These are phyloP conservation scores for Solenopsis fugax DNA, from an alignment of 1,140 invertebrate species.

Conservation along the genomic window DNA sequence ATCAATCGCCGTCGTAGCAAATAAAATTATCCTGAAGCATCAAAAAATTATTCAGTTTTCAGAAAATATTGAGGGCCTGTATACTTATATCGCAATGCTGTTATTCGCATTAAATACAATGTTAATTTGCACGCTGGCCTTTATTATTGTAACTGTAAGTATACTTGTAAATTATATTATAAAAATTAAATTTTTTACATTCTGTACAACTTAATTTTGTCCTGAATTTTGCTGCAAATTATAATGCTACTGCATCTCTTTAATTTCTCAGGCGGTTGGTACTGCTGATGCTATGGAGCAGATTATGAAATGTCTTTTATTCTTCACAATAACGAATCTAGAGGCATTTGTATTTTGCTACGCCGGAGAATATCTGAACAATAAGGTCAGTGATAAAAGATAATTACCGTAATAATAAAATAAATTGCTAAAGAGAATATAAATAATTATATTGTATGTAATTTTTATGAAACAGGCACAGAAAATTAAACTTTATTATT, in stretches of 20 bases:
- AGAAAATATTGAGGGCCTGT: neutral
- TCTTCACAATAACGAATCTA: conserved; percentile 40
- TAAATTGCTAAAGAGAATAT: neutral
- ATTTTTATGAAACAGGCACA: neutral
- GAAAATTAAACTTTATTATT: neutral
- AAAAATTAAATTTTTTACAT: neutral
- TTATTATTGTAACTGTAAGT: conserved; percentile 40
- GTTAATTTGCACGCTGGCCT: conserved; percentile 20
- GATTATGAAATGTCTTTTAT: conserved; percentile 39
- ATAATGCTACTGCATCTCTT: neutral
- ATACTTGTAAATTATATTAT: neutral
- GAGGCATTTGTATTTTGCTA: conserved; percentile 56
- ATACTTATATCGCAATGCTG: neutral
- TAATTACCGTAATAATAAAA: neutral
- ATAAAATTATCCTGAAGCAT: conserved; percentile 24
- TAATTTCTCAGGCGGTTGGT: conserved; percentile 35
- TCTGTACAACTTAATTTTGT: neutral
- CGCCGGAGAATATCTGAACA: too few species aligned
- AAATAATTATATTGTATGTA: neutral
- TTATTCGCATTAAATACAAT: conserved; percentile 10
- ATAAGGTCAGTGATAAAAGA: conserved; percentile 7
- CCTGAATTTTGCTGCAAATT: too few species aligned
- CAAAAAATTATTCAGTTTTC: conserved; percentile 30
- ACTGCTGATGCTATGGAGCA: neutral
- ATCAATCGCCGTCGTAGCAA: neutral